Conservation (phyloP, 2,113 vertebrate genomes). For the Sceloporus undulatus region DNA sequence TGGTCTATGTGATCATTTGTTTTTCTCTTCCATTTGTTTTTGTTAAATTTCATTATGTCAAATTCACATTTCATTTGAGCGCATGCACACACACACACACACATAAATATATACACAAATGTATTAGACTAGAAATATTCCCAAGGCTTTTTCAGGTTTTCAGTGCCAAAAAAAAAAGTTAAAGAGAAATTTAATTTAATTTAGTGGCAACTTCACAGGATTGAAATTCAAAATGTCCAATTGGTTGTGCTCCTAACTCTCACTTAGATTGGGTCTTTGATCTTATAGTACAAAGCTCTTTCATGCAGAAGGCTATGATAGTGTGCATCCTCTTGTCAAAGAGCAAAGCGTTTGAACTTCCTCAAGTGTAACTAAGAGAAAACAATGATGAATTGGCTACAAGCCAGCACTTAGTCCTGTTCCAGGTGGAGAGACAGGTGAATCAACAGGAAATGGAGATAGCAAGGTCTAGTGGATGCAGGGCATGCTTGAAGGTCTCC, state of each 20-base stretch:
- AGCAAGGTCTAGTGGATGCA: background rate
- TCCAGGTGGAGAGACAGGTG: background rate
- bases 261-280: constrained; percentile 8
- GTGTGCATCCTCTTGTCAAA: background rate
- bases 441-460: background rate
- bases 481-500: background rate
- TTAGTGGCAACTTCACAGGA: background rate
- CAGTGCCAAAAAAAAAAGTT: background rate
- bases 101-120: background rate
- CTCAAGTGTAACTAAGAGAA: background rate
- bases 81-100: background rate
- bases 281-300: constrained; percentile 14
- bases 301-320: background rate
- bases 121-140: background rate
- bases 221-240: constrained; percentile 9
- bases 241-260: constrained; percentile 8
- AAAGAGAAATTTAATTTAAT: background rate
- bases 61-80: background rate
- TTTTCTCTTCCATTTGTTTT: background rate
- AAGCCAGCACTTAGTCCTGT: background rate
- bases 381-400: background rate
- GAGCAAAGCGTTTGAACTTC: background rate
- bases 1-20: background rate
- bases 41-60: background rate
- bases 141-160: background rate